Percentiles rank a stretch among this genome's conserved stretches.
phyloP scores from a whole-genome alignment of 2,113 vertebrate species.

The Pedetes capensis region DNA sequence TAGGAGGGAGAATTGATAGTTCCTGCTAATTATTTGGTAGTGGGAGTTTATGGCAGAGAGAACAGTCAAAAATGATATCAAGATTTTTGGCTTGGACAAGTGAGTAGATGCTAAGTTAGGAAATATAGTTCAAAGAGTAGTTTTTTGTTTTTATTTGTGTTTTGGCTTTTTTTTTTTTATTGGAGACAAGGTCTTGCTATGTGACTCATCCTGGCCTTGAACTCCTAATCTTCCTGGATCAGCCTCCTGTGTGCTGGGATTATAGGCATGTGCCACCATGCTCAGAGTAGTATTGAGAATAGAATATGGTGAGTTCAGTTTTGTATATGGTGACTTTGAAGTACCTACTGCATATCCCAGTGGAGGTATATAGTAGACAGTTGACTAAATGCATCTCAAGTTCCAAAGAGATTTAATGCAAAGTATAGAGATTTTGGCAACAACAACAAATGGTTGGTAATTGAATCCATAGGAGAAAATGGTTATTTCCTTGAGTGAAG shows the following conservation, averaged over 20 bases:
- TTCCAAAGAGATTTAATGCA: not conserved
- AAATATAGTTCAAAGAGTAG: not conserved
- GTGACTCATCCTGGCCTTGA: not conserved
- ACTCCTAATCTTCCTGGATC: not conserved
- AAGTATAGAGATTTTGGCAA: not conserved
- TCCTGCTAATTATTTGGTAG: not conserved
- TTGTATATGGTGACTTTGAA: not conserved
- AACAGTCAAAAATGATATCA: not conserved
- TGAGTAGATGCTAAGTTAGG: not conserved
- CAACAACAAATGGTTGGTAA: not conserved
- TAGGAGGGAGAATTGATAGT: not conserved
- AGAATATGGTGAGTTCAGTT: not conserved
- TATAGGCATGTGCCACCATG: not conserved
- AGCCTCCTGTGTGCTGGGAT: not conserved
- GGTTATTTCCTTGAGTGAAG: not conserved
- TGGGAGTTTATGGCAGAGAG: not conserved
- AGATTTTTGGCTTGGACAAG: not conserved
- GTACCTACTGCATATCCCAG: not conserved
- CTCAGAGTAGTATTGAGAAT: not conserved
- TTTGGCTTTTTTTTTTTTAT: not conserved
- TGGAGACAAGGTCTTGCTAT: not conserved
- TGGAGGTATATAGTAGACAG: not conserved
- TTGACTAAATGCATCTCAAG: not conserved
- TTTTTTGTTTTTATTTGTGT: not conserved
- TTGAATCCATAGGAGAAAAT: slow-evolving; percentile 19